These are phyloP conservation scores for Cotesia glomerata DNA, from an alignment of 1,140 invertebrate genomes.

Conservation along the genomic window DNA sequence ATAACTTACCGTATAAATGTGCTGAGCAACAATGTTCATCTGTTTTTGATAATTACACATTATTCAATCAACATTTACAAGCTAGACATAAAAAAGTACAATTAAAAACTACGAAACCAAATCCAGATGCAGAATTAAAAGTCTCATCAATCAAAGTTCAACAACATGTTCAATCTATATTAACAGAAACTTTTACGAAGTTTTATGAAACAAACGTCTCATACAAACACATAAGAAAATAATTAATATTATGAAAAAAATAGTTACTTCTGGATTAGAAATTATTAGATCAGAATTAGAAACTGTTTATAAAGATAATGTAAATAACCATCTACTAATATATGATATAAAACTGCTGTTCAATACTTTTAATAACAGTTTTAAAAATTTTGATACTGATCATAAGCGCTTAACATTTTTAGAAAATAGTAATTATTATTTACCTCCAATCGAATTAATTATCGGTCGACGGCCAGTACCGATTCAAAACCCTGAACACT, in stretches of 20 bases:
- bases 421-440: background rate
- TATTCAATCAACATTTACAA: no score
- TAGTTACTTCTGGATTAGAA: background rate
- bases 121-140: no score
- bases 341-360: background rate
- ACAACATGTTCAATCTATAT: no score
- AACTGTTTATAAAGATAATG: background rate
- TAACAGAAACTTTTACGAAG: background rate
- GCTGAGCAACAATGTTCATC: background rate
- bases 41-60: no score
- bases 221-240: background rate
- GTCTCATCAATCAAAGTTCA: no score
- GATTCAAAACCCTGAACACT: background rate
- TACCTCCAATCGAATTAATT: background rate
- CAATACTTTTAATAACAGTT: background rate
- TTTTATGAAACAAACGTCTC: background rate
- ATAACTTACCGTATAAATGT: background rate
- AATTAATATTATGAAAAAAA: background rate
- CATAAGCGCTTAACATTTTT: background rate
- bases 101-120: no score
- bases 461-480: background rate
- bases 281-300: background rate
- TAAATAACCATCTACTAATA: background rate
- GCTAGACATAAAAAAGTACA: no score
- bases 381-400: background rate